Evolutionary conservation across 2,113 vertebrate species (phyloP).

Genomic region (Microtus oregoni): DNA sequence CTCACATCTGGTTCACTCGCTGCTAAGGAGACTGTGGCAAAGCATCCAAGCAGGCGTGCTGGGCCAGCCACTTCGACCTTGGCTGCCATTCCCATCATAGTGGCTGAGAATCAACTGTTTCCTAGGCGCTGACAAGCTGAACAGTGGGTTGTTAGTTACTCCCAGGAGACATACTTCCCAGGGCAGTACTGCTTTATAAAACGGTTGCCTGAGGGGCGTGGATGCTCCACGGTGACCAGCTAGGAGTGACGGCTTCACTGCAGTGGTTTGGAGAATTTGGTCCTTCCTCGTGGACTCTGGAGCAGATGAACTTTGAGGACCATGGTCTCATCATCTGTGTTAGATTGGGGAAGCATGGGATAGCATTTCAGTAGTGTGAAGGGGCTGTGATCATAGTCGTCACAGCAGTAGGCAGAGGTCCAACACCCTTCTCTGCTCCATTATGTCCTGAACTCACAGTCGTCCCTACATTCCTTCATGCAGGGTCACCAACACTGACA

Average conservation of each 20-base stretch:
- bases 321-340: neutral
- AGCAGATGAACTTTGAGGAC: neutral
- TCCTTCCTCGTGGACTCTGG: neutral
- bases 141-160: accelerated
- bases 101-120: neutral
- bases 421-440: neutral
- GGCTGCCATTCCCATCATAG: accelerated
- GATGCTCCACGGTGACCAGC: too few relatives aligned
- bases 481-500: neutral
- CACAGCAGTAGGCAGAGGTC: neutral
- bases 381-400: neutral
- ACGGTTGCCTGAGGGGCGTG: accelerated
- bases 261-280: neutral
- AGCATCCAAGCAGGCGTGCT: neutral
- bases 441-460: too few relatives aligned
- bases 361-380: neutral
- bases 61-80: neutral
- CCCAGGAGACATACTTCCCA: neutral
- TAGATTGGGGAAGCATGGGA: neutral
- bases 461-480: accelerated
- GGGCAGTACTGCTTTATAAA: neutral
- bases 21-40: neutral
- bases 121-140: neutral
- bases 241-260: neutral
- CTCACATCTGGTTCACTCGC: neutral